Percentiles rank a stretch among this genome's conserved stretches.
phyloP scores from a whole-genome alignment of 2,113 vertebrate species.

The Ammodytes marinus region DNA sequence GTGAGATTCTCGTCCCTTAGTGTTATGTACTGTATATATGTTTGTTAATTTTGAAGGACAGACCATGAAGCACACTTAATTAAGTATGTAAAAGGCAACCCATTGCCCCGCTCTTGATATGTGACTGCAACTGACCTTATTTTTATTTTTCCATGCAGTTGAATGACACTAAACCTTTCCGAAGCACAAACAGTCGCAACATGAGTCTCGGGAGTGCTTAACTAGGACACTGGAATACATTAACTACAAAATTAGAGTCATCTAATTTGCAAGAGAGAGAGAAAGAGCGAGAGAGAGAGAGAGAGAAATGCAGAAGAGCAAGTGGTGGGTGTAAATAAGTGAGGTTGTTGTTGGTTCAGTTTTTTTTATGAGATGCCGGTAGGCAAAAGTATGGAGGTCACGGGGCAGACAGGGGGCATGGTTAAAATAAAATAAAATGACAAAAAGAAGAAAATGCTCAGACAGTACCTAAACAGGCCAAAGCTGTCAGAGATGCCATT shows the following conservation, averaged over 20 bases:
- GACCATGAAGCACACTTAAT: slow-evolving; percentile 6
- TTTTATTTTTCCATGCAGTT: not conserved
- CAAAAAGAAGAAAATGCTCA: not conserved
- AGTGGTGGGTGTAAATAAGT: slow-evolving; percentile 27
- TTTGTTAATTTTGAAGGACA: slow-evolving; percentile 15
- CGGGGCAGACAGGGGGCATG: too few relatives aligned
- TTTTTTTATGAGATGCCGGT: too few relatives aligned
- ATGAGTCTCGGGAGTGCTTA: not conserved
- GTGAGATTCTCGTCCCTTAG: slow-evolving; percentile 1
- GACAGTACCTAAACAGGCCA: slow-evolving; percentile 36
- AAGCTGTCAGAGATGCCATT: slow-evolving; percentile 3
- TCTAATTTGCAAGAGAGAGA: slow-evolving; percentile 12
- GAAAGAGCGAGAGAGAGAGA: slow-evolving; percentile 13
- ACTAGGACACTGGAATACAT: too few relatives aligned
- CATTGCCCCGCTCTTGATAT: not conserved
- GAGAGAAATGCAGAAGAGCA: not conserved
- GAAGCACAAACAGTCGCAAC: slow-evolving; percentile 4
- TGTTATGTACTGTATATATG: not conserved
- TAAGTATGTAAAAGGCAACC: slow-evolving; percentile 3
- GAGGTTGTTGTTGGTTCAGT: too few relatives aligned
- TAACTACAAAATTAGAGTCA: slow-evolving; percentile 56
- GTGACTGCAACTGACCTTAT: not conserved
- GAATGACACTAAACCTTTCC: not conserved
- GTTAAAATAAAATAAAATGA: not conserved
- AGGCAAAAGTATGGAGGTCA: too few relatives aligned